phyloP scores from a whole-genome alignment of 2,888 invertebrate genomes.

The Tribolium freemani region DNA sequence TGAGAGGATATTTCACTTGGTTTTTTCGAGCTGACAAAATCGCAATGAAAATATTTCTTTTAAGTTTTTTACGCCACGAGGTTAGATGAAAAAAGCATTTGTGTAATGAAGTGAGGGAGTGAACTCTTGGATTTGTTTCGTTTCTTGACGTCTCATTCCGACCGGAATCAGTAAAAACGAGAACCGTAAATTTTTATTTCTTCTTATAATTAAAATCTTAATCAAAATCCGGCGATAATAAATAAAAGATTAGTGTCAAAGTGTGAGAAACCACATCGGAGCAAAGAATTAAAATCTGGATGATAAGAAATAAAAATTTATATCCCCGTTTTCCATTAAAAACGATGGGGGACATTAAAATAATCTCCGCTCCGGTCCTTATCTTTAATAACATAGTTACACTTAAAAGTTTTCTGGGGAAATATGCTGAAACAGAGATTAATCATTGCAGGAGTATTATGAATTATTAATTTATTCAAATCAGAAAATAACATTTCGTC shows the following conservation, averaged over 20 bases:
- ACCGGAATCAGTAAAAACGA: conserved; percentile 40
- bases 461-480: conserved; percentile 53
- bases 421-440: conserved; percentile 48
- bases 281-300: conserved; percentile 48
- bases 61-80: conserved; percentile 16
- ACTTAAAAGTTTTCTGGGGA: conserved; percentile 48
- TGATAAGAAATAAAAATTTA: conserved; percentile 55
- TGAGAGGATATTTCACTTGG: conserved; percentile 20
- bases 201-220: conserved; percentile 51
- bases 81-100: conserved; percentile 28
- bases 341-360: conserved; percentile 47
- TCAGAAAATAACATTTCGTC: conserved; percentile 46
- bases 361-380: conserved; percentile 49
- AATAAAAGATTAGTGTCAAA: conserved; percentile 55
- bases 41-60: conserved; percentile 32
- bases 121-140: conserved; percentile 40
- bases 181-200: conserved; percentile 50
- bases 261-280: conserved; percentile 46
- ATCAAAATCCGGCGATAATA: conserved; percentile 52
- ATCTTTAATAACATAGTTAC: conserved; percentile 52
- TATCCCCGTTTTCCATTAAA: conserved; percentile 44
- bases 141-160: conserved; percentile 41
- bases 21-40: conserved; percentile 32
- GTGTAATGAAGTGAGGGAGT: conserved; percentile 31
- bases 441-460: conserved; percentile 46